Percentiles rank a stretch among this genome's conserved stretches.
Conservation (phyloP, 2,888 invertebrate species). For the Galeruca laticollis region DNA sequence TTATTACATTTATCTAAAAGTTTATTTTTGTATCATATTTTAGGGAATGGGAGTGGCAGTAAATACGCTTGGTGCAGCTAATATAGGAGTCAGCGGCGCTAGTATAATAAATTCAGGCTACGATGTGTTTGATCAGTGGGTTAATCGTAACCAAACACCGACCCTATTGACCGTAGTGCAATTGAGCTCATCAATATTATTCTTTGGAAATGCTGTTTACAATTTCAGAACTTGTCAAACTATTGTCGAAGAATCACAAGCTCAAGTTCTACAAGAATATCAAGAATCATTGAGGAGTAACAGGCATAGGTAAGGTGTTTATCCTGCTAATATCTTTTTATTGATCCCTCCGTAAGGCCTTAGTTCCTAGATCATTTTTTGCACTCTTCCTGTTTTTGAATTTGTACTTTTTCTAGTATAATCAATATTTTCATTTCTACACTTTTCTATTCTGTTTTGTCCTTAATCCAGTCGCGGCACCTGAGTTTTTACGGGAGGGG, state of each 20-base stretch:
- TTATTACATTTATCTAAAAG: too few species aligned
- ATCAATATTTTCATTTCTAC: too few species aligned
- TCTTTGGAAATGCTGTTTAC: conserved; percentile 60
- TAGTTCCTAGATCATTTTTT: too few species aligned
- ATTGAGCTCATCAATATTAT: conserved; percentile 57
- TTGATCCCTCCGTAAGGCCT: too few species aligned
- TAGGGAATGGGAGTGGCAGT: conserved; percentile 50
- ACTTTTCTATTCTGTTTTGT: too few species aligned
- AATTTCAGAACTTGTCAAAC: conserved; percentile 55
- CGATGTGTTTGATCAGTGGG: conserved; percentile 58
- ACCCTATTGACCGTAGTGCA: conserved; percentile 66
- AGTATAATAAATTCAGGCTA: conserved; percentile 57
- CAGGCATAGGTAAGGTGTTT: conserved; percentile 63
- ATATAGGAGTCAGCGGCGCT: conserved; percentile 57
- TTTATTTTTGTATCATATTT: too few species aligned
- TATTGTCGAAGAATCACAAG: conserved; percentile 69
- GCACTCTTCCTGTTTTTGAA: too few species aligned
- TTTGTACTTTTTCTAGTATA: too few species aligned
- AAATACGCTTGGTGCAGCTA: conserved; percentile 55
- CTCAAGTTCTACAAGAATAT: conserved; percentile 69
- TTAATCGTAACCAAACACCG: conserved; percentile 53
- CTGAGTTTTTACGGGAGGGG: too few species aligned
- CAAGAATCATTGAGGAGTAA: conserved; percentile 70
- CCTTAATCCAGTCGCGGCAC: too few species aligned
- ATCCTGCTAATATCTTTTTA: neutral